Evolutionary conservation across 2,797 vertebrate genomes (phyloP).

Genomic region (Glossophaga mutica): DNA sequence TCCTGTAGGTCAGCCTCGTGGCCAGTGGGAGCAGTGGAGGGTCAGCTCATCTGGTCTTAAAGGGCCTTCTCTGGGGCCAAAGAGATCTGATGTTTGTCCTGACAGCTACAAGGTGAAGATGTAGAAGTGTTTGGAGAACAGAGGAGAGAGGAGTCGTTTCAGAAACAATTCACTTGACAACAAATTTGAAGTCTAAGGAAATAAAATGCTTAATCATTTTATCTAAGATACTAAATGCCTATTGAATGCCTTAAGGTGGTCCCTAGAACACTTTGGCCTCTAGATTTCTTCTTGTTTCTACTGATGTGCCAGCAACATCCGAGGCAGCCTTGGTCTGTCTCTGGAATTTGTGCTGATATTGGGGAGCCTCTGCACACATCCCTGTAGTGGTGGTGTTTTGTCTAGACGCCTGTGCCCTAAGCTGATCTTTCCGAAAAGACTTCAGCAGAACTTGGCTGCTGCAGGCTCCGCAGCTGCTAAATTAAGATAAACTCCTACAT

Average conservation of each 20-base stretch:
- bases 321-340: not conserved
- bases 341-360: not conserved
- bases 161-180: not conserved
- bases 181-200: not conserved
- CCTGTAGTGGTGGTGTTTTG: not conserved
- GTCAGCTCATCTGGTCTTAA: not conserved
- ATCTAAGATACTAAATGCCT: not conserved
- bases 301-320: not conserved
- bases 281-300: not conserved
- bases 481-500: constrained; percentile 52
- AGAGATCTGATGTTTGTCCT: not conserved
- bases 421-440: constrained; percentile 17
- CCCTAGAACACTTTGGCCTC: not conserved
- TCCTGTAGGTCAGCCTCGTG: not conserved
- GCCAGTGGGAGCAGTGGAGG: not conserved
- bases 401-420: not conserved
- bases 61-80: not conserved
- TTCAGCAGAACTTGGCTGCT: not conserved
- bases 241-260: not conserved
- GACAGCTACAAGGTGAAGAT: not conserved
- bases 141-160: not conserved
- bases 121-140: not conserved
- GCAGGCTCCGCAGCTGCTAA: constrained; percentile 35
- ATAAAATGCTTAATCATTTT: not conserved
- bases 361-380: not conserved